phyloP scores from a whole-genome alignment of 2,113 vertebrate species.

The Pteruthius melanotis region DNA sequence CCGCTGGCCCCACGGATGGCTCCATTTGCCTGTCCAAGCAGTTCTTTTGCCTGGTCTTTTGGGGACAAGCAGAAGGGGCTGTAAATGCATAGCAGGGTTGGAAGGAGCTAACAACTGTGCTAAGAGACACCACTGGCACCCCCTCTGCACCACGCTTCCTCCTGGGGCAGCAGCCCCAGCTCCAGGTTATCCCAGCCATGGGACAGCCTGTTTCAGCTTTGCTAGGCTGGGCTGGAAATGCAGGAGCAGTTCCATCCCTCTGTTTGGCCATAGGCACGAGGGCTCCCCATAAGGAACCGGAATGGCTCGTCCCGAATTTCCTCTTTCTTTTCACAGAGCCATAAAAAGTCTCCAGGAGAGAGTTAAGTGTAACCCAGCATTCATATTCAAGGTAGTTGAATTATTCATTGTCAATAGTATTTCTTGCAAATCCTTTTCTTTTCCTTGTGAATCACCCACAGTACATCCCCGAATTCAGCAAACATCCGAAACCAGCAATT shows the following conservation, averaged over 20 bases:
- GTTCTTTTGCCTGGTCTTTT: neutral
- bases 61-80: neutral
- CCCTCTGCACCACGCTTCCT: neutral
- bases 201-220: neutral
- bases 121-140: neutral
- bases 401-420: conserved; percentile 61
- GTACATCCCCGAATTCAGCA: neutral
- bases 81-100: neutral
- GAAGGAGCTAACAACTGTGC: neutral
- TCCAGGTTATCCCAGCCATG: rapidly evolving
- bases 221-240: neutral
- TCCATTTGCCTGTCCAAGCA: neutral
- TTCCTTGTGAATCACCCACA: conserved; percentile 24
- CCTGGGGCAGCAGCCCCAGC: neutral
- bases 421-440: conserved; percentile 24
- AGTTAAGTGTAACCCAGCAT: conserved; percentile 33
- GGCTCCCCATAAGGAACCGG: rapidly evolving
- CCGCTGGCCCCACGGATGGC: neutral
- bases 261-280: rapidly evolving
- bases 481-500: neutral
- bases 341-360: conserved; percentile 35
- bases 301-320: neutral
- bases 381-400: conserved; percentile 46
- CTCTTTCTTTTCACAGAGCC: conserved; percentile 50
- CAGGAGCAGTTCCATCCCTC: neutral